A percentile compares a stretch with the other conserved stretches of the same genome.
phyloP scores from a whole-genome alignment of 92 coral and sea anemone species.

The Anthopleura xanthogrammica region DNA sequence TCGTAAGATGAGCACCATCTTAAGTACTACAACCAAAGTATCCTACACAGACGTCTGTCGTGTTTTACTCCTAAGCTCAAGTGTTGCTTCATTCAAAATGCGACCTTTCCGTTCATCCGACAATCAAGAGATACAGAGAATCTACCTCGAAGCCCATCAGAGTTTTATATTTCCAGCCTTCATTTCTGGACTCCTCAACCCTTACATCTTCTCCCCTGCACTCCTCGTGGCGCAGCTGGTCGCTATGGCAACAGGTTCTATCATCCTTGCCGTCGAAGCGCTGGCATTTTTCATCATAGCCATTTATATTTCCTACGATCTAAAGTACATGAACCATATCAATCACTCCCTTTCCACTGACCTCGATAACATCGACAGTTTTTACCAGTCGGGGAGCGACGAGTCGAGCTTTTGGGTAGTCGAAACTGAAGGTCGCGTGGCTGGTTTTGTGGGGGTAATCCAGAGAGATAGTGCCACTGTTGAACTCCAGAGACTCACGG shows the following conservation, averaged over 20 bases:
- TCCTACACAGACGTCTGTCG: neutral
- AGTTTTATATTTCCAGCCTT: constrained; percentile 58
- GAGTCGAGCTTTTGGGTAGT: constrained; percentile 79
- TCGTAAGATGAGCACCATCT: constrained; percentile 17
- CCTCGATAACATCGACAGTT: constrained; percentile 50
- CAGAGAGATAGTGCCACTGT: constrained; percentile 53
- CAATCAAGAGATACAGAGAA: constrained; percentile 25
- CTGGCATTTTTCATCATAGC: constrained; percentile 21
- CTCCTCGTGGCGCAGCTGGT: constrained; percentile 28
- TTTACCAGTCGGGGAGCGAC: constrained; percentile 52
- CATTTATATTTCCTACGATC: constrained; percentile 49
- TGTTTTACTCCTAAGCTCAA: constrained; percentile 10
- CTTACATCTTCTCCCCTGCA: constrained; percentile 41
- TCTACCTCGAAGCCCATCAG: constrained; percentile 55
- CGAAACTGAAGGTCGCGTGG: constrained; percentile 43
- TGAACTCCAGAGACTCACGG: constrained; percentile 77
- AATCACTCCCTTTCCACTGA: constrained; percentile 56
- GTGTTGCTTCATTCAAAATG: constrained; percentile 6
- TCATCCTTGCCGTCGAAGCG: constrained; percentile 9
- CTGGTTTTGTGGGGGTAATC: constrained; percentile 67
- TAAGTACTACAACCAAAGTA: constrained; percentile 2
- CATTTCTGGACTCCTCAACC: constrained; percentile 44
- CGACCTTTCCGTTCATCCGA: constrained; percentile 33
- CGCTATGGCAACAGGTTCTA: constrained; percentile 18
- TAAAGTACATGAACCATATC: constrained; percentile 62